A percentile compares a stretch with the other conserved stretches of the same genome.
phyloP scores from a whole-genome alignment of 2,888 invertebrate species.

The Hirtodrosophila duncani region DNA sequence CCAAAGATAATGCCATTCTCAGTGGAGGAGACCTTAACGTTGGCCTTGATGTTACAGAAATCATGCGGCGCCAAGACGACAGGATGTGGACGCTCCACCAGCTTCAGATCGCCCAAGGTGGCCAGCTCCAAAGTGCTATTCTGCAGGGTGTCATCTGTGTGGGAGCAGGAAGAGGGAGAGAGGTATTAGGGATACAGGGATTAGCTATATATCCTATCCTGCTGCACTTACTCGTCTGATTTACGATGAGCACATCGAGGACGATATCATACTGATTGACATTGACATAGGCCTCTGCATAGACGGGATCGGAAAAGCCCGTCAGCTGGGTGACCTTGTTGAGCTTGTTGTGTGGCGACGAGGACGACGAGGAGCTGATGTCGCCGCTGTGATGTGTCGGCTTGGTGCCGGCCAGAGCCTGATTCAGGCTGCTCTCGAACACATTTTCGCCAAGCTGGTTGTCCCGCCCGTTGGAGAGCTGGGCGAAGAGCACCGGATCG shows the following conservation, averaged over 20 bases:
- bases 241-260: slow-evolving; percentile 97
- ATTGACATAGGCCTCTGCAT: slow-evolving; percentile 99
- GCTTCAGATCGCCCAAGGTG: slow-evolving; percentile 96
- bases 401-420: slow-evolving; percentile 87
- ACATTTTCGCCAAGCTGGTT: slow-evolving; percentile 84
- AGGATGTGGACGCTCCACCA: slow-evolving; percentile 98
- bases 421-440: slow-evolving; percentile 95
- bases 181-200: too few species aligned
- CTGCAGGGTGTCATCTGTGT: slow-evolving; percentile 94
- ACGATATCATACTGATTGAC: slow-evolving; percentile 99
- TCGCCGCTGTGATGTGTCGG: slow-evolving; percentile 79
- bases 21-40: slow-evolving; percentile 99
- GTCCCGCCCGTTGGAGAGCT: slow-evolving; percentile 83
- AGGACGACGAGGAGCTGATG: too few species aligned
- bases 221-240: slow-evolving; percentile 93
- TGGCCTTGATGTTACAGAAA: slow-evolving; percentile 98
- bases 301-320: slow-evolving; percentile 99
- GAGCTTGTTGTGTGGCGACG: slow-evolving; percentile 81
- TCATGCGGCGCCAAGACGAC: slow-evolving; percentile 97
- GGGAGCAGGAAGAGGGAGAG: too few species aligned
- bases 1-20: slow-evolving; percentile 99
- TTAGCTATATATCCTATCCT: neutral
- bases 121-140: slow-evolving; percentile 98
- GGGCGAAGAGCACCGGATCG: slow-evolving; percentile 90
- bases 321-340: slow-evolving; percentile 96